Conservation (phyloP, 2,113 vertebrate genomes). For the Lepus timidus region DNA sequence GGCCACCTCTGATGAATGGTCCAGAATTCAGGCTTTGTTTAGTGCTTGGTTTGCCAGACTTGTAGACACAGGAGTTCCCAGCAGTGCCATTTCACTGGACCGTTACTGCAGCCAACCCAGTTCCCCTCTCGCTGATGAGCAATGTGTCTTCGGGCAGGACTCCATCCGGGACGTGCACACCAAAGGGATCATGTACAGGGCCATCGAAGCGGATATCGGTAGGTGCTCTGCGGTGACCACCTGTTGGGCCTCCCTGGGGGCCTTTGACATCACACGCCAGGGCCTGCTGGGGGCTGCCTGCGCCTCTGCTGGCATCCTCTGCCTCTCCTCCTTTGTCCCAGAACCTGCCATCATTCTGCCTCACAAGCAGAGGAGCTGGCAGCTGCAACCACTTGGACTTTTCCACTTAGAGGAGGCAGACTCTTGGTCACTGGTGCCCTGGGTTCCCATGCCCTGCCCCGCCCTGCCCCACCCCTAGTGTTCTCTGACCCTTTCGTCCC, state of each 20-base stretch:
- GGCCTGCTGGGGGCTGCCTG: background rate
- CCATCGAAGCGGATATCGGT: conserved; percentile 98
- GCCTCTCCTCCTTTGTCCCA: background rate
- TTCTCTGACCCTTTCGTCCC: background rate
- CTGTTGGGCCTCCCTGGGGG: rapidly evolving
- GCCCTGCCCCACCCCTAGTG: background rate
- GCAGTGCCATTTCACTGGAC: rapidly evolving
- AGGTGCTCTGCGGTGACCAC: conserved; percentile 53
- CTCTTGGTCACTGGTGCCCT: background rate
- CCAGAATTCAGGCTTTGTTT: background rate
- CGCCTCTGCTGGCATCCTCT: rapidly evolving
- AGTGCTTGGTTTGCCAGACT: background rate
- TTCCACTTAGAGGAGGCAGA: background rate
- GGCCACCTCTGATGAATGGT: background rate
- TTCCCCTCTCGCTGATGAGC: background rate
- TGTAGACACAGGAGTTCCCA: background rate
- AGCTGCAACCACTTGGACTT: background rate
- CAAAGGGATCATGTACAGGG: conserved; percentile 98
- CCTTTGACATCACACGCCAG: background rate
- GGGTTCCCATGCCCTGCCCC: rapidly evolving
- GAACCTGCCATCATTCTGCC: background rate
- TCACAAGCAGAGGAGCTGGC: background rate
- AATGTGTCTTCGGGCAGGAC: conserved; percentile 89
- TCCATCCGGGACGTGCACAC: conserved; percentile 97
- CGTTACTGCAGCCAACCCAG: background rate